phyloP scores from a whole-genome alignment of 2,797 vertebrate genomes.

The Hydrocynus forskahlii region DNA sequence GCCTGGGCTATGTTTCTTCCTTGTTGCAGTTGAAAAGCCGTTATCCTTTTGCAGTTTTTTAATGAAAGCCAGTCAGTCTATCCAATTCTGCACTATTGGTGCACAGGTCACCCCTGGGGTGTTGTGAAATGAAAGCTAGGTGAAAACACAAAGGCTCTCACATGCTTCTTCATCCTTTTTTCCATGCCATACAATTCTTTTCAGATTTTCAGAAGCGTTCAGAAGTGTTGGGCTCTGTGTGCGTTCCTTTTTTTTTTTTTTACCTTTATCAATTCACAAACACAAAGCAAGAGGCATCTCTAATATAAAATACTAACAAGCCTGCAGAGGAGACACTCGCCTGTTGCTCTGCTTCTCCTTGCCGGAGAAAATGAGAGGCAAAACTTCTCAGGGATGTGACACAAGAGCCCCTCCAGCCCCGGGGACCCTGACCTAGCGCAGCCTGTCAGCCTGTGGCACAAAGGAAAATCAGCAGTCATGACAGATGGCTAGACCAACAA shows the following conservation, averaged over 20 bases:
- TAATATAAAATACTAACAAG: background rate
- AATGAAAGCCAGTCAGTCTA: background rate
- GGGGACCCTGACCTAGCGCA: slow-evolving; percentile 67
- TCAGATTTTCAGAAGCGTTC: background rate
- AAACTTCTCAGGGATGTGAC: slow-evolving; percentile 12
- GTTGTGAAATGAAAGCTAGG: background rate
- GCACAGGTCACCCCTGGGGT: background rate
- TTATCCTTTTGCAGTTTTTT: background rate
- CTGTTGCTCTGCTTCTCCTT: background rate
- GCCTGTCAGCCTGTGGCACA: slow-evolving; percentile 74
- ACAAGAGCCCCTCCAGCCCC: background rate
- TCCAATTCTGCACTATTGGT: background rate
- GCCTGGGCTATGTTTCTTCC: background rate
- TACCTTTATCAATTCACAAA: background rate
- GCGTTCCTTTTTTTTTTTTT: no score
- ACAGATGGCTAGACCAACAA: slow-evolving; percentile 76
- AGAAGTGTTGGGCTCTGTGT: no score
- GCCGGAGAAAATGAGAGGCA: background rate
- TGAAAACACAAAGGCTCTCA: background rate
- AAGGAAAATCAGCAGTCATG: slow-evolving; percentile 73
- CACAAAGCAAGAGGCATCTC: background rate
- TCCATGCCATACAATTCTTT: background rate
- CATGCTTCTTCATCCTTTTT: background rate
- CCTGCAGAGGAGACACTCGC: background rate
- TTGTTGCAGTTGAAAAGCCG: background rate